phyloP scores from a whole-genome alignment of 2,797 vertebrate genomes.

The Mormyrops attenuatus region DNA sequence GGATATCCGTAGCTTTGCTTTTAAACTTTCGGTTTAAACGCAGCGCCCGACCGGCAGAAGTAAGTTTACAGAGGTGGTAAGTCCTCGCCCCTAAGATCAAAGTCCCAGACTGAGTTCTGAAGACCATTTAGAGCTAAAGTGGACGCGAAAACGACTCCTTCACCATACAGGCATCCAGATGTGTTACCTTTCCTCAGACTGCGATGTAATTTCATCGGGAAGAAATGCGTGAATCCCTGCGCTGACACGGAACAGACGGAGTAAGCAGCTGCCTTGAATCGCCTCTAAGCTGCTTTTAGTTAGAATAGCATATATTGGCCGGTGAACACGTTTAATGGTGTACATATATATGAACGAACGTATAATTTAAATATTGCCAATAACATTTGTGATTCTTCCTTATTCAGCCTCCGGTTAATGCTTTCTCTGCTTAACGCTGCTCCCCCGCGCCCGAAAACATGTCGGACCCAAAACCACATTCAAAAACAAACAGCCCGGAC shows the following conservation, averaged over 20 bases:
- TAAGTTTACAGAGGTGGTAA: background rate
- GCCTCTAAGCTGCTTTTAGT: background rate
- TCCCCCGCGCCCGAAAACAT: background rate
- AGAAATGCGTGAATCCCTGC: background rate
- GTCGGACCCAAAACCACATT: slow-evolving; percentile 16
- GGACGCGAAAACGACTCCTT: background rate
- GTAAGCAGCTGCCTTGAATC: background rate
- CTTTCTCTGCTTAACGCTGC: background rate
- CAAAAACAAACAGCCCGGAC: background rate
- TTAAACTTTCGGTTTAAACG: background rate
- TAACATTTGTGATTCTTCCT: background rate
- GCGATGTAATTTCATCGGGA: background rate
- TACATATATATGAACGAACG: background rate
- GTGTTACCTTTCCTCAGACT: background rate
- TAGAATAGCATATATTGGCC: background rate
- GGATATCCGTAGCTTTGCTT: background rate
- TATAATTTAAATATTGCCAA: background rate
- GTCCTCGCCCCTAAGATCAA: background rate
- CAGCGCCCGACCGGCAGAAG: background rate
- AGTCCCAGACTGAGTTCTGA: background rate
- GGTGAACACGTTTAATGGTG: background rate
- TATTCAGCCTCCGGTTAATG: background rate
- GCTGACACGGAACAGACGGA: background rate
- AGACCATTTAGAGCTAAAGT: background rate
- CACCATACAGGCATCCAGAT: background rate